These are phyloP conservation scores for Centroberyx gerrardi DNA, from an alignment of 2,797 vertebrate genomes.

Conservation along the genomic window DNA sequence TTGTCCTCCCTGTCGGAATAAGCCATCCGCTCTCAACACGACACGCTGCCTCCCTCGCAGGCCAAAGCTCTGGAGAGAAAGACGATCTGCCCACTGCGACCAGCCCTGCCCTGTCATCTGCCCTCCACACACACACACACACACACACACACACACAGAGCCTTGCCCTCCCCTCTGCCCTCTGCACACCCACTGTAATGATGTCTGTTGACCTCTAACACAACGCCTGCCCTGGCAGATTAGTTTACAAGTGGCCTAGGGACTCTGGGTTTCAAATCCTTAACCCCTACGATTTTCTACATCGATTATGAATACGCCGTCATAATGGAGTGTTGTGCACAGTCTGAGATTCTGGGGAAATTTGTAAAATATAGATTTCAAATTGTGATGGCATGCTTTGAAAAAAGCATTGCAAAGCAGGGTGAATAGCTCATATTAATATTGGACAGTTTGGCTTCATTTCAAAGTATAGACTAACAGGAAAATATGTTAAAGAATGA, in stretches of 20 bases:
- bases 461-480: too few relatives aligned
- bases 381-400: too few relatives aligned
- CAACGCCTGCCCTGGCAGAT: slow-evolving; percentile 81
- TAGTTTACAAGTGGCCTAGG: slow-evolving; percentile 83
- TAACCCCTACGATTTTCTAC: slow-evolving; percentile 68
- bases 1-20: slow-evolving; percentile 37
- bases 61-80: slow-evolving; percentile 82
- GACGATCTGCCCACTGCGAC: slow-evolving; percentile 81
- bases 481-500: too few relatives aligned
- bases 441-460: too few relatives aligned
- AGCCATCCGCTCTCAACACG: slow-evolving; percentile 44
- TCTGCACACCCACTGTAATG: slow-evolving; percentile 77
- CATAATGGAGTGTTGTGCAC: too few relatives aligned
- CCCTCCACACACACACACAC: slow-evolving; percentile 77
- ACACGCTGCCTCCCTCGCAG: slow-evolving; percentile 64
- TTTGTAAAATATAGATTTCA: too few relatives aligned
- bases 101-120: slow-evolving; percentile 78
- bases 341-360: too few relatives aligned
- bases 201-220: slow-evolving; percentile 87
- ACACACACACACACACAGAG: slow-evolving; percentile 56
- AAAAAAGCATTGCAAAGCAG: too few relatives aligned
- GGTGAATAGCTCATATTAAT: too few relatives aligned
- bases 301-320: slow-evolving; percentile 68
- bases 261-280: slow-evolving; percentile 73
- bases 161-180: slow-evolving; percentile 77